A percentile compares a stretch with the other conserved stretches of the same genome.
These are phyloP conservation scores for Ectropis crepuscularia DNA, from an alignment of 2,888 invertebrate genomes.

Conservation along the genomic window DNA sequence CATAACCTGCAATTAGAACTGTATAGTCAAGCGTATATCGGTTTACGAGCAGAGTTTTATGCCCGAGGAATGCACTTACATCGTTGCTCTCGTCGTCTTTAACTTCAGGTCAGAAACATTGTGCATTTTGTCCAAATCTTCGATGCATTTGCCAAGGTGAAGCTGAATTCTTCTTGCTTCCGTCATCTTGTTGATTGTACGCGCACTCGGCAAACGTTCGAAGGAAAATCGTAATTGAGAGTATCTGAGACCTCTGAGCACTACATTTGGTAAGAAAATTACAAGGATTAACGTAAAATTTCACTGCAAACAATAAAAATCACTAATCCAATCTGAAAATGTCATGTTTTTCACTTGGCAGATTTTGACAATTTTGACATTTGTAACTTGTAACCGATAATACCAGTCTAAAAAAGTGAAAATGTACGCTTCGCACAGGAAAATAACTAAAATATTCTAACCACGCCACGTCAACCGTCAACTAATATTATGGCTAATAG, in stretches of 20 bases:
- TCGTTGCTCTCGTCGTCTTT: slow-evolving; percentile 76
- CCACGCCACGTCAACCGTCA: too few relatives aligned
- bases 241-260: slow-evolving; percentile 54
- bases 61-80: slow-evolving; percentile 67
- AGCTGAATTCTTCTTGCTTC: slow-evolving; percentile 79
- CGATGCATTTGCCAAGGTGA: slow-evolving; percentile 83
- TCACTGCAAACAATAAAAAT: slow-evolving; percentile 71
- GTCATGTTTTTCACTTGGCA: slow-evolving; percentile 61
- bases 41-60: neutral
- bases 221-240: slow-evolving; percentile 50
- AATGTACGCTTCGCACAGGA: too few relatives aligned
- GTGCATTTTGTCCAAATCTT: slow-evolving; percentile 84
- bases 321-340: slow-evolving; percentile 63
- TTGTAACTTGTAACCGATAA: neutral
- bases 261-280: slow-evolving; percentile 73
- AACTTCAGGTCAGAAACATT: slow-evolving; percentile 78
- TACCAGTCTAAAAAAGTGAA: too few relatives aligned
- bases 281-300: slow-evolving; percentile 63
- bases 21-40: neutral
- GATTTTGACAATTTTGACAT: slow-evolving; percentile 43
- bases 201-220: slow-evolving; percentile 41
- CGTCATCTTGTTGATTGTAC: slow-evolving; percentile 71
- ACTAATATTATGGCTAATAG: too few relatives aligned
- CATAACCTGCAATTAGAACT: slow-evolving; percentile 75
- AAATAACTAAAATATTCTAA: too few relatives aligned